Evolutionary conservation across 2,888 invertebrate genomes (phyloP), one percentile per base, ranked within the genome.

Genomic region (Vandiemenella viatica): DNA sequence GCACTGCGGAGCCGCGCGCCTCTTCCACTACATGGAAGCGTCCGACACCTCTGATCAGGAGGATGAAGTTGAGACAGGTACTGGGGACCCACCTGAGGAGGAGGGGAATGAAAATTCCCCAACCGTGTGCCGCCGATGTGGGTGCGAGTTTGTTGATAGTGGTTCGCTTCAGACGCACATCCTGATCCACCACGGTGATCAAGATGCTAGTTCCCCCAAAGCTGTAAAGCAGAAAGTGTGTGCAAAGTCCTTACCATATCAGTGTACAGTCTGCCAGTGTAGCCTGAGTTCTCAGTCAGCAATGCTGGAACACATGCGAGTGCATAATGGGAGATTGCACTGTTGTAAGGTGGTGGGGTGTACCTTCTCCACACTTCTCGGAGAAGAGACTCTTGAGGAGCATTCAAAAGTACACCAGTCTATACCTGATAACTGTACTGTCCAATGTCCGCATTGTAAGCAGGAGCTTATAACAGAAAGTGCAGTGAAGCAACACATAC

Each of bases 21-120:
- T 81, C 48, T 81, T 81, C 69, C 80, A 76, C 60, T 83, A 77
- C 71, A 73, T 80, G 72, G 83, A 79, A 68, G 83, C 82, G 54
- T 77, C 74, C 57, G 81, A 81, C 68, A 79, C 79, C 58, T 80
- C 80, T 49, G 80, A 77, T 62, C 72, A 73, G 18, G 68, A 68
- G 61, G 70, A 71, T 60, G 68, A 68, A 51, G 68, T 70, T 60
- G 69, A 61, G 45, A 65, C 65, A 57, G 64, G 7, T 10, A 20
- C 17, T 7, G 42, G 19, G 13, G 40, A 43, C 19, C 41, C 19
- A 15, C 46, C 23, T n/a, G 19, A 18, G 15, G 37, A 22, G 43
- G 47, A 20, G 18, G 67, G 68, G 60, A 70, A 71, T 61, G 67
- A 67, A 20, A n/a, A n/a, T n/a, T 22, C 38, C 37, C 63, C 69